phyloP scores from a whole-genome alignment of 2,113 vertebrate genomes.

The Danionella cerebrum region DNA sequence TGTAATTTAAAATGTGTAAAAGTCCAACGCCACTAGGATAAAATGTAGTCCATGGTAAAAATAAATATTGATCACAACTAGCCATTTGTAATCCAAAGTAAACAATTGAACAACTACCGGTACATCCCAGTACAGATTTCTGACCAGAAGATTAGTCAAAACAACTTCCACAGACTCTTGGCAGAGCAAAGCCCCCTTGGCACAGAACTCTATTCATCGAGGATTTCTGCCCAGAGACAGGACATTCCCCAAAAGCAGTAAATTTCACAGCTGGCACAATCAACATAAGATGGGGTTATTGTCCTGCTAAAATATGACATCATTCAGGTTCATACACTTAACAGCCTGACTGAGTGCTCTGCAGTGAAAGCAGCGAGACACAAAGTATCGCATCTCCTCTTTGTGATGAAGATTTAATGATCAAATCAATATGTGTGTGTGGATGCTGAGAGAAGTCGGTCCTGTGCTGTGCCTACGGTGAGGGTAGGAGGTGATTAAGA shows the following conservation, averaged over 20 bases:
- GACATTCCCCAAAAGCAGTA: conserved; percentile 33
- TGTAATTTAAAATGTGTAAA: no score
- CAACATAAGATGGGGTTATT: conserved; percentile 40
- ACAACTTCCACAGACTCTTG: background rate
- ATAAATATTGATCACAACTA: no score
- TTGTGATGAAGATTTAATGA: conserved; percentile 69
- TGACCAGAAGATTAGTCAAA: no score
- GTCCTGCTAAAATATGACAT: conserved; percentile 46
- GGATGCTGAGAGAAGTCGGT: conserved; percentile 63
- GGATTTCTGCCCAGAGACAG: conserved; percentile 41
- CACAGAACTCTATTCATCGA: conserved; percentile 8
- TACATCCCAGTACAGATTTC: no score
- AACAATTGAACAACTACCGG: no score
- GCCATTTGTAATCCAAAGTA: no score
- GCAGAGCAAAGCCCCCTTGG: conserved; percentile 1
- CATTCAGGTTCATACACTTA: conserved; percentile 39
- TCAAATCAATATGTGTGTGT: conserved; percentile 68
- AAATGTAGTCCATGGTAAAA: no score
- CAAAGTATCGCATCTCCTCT: conserved; percentile 39
- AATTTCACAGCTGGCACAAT: conserved; percentile 39
- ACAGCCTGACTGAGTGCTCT: conserved; percentile 50
- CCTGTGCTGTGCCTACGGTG: conserved; percentile 58
- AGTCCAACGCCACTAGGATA: no score
- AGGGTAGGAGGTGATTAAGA: conserved; percentile 8
- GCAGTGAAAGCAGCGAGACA: conserved; percentile 47